Evolutionary conservation across 2,797 vertebrate genomes (phyloP).

Genomic region (Neosilurus mollespiculum): DNA sequence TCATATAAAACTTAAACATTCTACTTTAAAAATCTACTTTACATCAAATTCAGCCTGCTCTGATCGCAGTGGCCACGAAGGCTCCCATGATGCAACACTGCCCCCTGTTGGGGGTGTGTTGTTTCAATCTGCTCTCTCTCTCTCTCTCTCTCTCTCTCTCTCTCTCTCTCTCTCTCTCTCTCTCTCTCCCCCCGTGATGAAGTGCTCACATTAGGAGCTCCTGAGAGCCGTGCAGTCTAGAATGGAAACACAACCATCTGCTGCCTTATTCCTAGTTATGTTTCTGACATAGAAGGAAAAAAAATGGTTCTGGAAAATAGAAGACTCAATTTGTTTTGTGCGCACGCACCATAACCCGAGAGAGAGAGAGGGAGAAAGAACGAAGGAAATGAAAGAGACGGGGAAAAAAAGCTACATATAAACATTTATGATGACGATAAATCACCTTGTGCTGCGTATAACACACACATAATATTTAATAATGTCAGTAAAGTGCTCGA

Average conservation of each 20-base stretch:
- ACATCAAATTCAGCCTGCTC: constrained; percentile 5
- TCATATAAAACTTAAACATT: background rate
- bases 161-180: background rate
- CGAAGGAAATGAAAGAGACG: background rate
- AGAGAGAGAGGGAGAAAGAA: background rate
- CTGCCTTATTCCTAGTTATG: constrained; percentile 45
- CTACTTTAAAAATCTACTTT: constrained; percentile 17
- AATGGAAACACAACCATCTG: constrained; percentile 54
- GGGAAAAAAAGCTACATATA: background rate
- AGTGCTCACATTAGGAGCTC: constrained; percentile 41
- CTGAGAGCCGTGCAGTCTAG: constrained; percentile 39
- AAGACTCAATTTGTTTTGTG: constrained; percentile 15
- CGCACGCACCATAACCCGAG: background rate
- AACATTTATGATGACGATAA: background rate
- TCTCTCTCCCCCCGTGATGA: constrained; percentile 23
- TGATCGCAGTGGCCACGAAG: accelerated
- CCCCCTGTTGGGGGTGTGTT: constrained; percentile 37
- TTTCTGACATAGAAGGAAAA: constrained; percentile 10
- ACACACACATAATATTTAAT: background rate
- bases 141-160: background rate
- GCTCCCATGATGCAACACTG: constrained; percentile 28
- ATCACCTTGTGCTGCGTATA: background rate
- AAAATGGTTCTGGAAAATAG: constrained; percentile 4
- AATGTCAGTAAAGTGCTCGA: background rate
- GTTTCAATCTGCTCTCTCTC: background rate